Evolutionary conservation across 1,140 invertebrate species (phyloP).

Genomic region (Nasonia giraulti): DNA sequence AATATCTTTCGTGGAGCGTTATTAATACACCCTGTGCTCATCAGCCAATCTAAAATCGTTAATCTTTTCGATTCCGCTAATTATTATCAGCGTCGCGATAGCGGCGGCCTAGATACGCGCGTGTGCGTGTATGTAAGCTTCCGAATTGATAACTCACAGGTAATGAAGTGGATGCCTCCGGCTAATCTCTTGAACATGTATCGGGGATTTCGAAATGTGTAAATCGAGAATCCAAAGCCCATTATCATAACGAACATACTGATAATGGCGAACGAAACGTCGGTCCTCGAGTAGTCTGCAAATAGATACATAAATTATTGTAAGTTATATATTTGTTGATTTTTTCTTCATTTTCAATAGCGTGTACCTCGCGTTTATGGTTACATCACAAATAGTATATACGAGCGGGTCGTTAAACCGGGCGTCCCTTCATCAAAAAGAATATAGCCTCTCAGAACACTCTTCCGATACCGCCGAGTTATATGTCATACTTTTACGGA

Average conservation of each 20-base stretch:
- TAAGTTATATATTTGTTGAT: neutral
- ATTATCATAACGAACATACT: constrained; percentile 86
- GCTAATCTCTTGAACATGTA: constrained; percentile 93
- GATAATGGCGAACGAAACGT: constrained; percentile 89
- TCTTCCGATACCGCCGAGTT: neutral
- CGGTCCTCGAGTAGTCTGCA: constrained; percentile 76
- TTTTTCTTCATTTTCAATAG: too few relatives aligned
- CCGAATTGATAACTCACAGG: constrained; percentile 76
- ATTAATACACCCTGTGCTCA: too few relatives aligned
- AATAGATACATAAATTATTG: neutral
- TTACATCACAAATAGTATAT: too few relatives aligned
- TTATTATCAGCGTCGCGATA: too few relatives aligned
- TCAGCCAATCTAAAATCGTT: too few relatives aligned
- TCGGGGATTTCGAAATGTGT: constrained; percentile 88
- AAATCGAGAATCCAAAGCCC: constrained; percentile 88
- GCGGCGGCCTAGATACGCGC: too few relatives aligned
- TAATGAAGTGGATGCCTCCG: constrained; percentile 88
- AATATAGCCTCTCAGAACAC: neutral
- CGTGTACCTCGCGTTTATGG: too few relatives aligned
- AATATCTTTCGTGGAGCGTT: too few relatives aligned
- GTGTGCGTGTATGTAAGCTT: too few relatives aligned
- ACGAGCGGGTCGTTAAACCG: too few relatives aligned
- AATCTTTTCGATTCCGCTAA: too few relatives aligned
- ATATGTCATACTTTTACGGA: neutral
- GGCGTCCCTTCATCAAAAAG: neutral